Percentiles rank a stretch among this genome's conserved stretches.
Evolutionary conservation across 2,797 vertebrate species (phyloP).

Genomic region (Rhinophrynus dorsalis): DNA sequence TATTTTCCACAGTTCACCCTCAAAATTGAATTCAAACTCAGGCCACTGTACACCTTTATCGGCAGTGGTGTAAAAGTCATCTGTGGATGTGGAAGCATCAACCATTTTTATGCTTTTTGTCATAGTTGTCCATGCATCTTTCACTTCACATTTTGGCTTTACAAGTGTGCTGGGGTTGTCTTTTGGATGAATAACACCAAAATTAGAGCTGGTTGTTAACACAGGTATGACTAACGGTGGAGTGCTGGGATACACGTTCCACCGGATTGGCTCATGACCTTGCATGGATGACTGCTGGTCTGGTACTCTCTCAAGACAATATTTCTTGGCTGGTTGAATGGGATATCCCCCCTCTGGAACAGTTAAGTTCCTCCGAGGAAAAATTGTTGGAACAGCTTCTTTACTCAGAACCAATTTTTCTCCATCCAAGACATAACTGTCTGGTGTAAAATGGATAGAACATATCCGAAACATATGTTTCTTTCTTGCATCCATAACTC

Average conservation of each 20-base stretch:
- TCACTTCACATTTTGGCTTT: not conserved
- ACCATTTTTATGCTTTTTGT: conserved; percentile 17
- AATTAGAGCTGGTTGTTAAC: not conserved
- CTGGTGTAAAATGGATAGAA: not conserved
- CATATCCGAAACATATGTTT: conserved; percentile 12
- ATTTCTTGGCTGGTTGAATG: not conserved
- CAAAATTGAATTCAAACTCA: conserved; percentile 28
- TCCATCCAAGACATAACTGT: not conserved
- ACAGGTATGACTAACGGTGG: not conserved
- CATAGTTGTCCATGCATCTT: not conserved
- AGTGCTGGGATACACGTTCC: too few relatives aligned
- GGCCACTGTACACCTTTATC: conserved; percentile 31
- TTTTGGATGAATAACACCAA: not conserved
- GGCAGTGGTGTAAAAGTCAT: not conserved
- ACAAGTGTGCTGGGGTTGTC: not conserved
- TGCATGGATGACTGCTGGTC: not conserved
- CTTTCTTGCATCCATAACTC: conserved; percentile 8
- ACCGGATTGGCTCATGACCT: too few relatives aligned
- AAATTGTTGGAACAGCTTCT: conserved; percentile 1
- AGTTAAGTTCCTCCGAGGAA: not conserved
- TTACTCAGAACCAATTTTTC: conserved; percentile 2
- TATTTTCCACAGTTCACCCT: conserved; percentile 20
- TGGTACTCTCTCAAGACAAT: not conserved
- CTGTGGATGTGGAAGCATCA: conserved; percentile 17
- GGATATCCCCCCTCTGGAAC: not conserved